Conservation (phyloP, 2,888 invertebrate genomes). For the Conus canariensis region DNA sequence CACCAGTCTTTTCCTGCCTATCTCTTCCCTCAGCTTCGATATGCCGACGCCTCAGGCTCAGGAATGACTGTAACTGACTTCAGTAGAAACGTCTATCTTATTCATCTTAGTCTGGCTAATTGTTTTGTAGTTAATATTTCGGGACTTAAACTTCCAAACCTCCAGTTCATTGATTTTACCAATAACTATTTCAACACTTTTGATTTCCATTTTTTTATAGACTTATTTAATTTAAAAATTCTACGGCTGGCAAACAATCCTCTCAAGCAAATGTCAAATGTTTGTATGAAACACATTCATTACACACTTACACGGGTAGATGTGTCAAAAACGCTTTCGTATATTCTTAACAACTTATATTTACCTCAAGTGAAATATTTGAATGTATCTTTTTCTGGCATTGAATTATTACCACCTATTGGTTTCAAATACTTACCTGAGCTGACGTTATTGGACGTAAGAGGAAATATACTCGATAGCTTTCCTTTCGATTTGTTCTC, state of each 20-base stretch:
- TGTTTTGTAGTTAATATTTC: neutral
- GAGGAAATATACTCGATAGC: neutral
- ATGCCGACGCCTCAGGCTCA: neutral
- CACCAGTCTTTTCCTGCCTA: neutral
- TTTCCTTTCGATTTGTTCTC: neutral
- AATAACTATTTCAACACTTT: neutral
- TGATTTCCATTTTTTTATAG: neutral
- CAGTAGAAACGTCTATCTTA: neutral
- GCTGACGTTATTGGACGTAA: neutral
- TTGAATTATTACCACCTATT: neutral
- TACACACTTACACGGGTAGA: neutral
- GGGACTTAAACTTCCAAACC: neutral
- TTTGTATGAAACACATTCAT: neutral
- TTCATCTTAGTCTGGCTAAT: neutral
- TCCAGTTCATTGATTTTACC: neutral
- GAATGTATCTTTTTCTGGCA: neutral
- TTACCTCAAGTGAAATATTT: neutral
- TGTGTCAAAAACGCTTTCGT: neutral
- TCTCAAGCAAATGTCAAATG: neutral
- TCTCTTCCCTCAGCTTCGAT: slow-evolving; percentile 1
- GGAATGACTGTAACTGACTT: neutral
- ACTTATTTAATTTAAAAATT: neutral
- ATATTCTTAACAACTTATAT: neutral
- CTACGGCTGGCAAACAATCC: neutral
- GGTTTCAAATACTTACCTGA: neutral